Evolutionary conservation across 2,797 vertebrate genomes (phyloP).

Genomic region (Sphenodon punctatus): DNA sequence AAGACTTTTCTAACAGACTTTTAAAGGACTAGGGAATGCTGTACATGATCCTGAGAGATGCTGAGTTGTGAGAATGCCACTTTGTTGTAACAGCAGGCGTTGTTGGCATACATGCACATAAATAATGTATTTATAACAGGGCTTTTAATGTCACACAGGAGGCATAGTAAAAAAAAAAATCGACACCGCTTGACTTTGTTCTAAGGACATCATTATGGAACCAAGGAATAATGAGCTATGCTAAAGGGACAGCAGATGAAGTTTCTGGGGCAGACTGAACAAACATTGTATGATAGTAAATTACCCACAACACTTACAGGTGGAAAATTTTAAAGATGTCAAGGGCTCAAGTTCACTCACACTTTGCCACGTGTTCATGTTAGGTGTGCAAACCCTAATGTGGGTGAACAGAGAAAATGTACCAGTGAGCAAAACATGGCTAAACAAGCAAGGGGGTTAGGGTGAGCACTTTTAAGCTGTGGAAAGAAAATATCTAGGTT

Average conservation of each 20-base stretch:
- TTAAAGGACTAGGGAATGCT: no score
- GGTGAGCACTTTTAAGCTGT: accelerated
- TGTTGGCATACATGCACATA: neutral
- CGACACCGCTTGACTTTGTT: neutral
- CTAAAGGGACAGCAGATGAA: neutral
- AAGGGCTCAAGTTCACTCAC: neutral
- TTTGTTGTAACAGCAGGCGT: accelerated
- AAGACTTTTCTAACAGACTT: no score
- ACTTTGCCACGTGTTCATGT: neutral
- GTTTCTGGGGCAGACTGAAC: neutral
- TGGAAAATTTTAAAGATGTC: neutral
- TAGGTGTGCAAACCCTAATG: neutral
- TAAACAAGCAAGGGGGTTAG: no score
- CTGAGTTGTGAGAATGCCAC: neutral
- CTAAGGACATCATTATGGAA: neutral
- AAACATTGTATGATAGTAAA: neutral
- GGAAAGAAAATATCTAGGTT: neutral
- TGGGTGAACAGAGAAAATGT: accelerated
- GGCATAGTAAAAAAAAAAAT: slow-evolving; percentile 11
- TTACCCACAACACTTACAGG: neutral
- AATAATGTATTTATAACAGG: neutral
- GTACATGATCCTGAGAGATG: neutral
- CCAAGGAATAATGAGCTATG: neutral
- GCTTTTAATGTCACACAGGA: neutral
- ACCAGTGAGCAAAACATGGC: no score